Percentiles rank a stretch among this genome's conserved stretches.
Conservation (phyloP, 64 coral and sea anemone genomes). For the Montipora sp. region DNA sequence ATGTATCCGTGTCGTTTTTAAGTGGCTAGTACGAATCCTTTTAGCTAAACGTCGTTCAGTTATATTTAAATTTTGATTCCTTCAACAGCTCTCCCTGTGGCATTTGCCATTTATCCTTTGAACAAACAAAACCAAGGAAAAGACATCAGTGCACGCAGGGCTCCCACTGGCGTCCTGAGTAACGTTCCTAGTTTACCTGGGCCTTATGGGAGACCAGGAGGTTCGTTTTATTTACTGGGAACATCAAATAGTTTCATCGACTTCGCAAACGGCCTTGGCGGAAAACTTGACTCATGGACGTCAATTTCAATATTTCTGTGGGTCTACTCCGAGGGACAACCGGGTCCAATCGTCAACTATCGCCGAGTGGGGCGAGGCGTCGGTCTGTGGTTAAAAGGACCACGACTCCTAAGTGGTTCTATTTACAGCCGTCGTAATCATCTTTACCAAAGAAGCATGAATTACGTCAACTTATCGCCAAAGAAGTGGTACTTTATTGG, state of each 20-base stretch:
- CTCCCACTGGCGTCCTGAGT: conserved; percentile 42
- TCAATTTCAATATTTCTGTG: conserved; percentile 65
- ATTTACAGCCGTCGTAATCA: conserved; percentile 32
- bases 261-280: conserved; percentile 65
- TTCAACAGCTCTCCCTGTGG: conserved; percentile 41
- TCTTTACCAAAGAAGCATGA: conserved; percentile 35
- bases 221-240: conserved; percentile 63
- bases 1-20: too few relatives aligned
- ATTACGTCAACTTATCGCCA: neutral
- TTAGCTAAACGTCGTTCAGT: neutral
- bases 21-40: neutral
- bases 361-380: conserved; percentile 41
- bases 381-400: conserved; percentile 28
- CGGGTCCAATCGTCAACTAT: conserved; percentile 69
- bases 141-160: conserved; percentile 59
- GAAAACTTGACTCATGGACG: conserved; percentile 57
- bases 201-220: conserved; percentile 54
- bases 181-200: conserved; percentile 25
- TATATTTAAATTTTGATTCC: neutral
- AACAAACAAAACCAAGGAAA: conserved; percentile 41
- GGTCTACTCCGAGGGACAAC: conserved; percentile 29
- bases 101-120: conserved; percentile 53
- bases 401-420: neutral
- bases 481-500: conserved; percentile 56
- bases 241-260: conserved; percentile 64